Base-by-base conservation (phyloP, 2,113 vertebrate species). In the Scartelaos histophorus region DNA sequence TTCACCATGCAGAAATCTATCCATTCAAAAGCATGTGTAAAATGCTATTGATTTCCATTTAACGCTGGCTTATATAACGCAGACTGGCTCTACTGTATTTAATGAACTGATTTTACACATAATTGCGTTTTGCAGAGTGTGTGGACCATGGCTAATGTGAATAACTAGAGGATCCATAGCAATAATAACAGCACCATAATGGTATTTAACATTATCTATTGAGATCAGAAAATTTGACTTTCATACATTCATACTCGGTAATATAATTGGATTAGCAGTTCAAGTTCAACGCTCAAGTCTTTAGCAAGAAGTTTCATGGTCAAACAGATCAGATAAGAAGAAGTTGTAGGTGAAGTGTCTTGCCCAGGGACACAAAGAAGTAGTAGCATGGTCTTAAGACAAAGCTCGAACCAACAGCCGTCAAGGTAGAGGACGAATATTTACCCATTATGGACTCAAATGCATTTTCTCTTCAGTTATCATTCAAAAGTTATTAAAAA, bases 41-140 rank as follows among this genome's bases (percentile, higher is more conserved):
- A 75, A 67, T 65, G 15, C 2, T 47, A 76, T 76, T 69, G 75
- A 76, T 81, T 79, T 66, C 17, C 12, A 71, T 67, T 73, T 51
- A 68, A 67, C 35, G 2, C 29, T 54, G 35, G 69, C 43, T 9
- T 70, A 22, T 67, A 53, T 54, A 57, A 57, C 53, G 67, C 1
- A 60, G 67, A 78, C 56, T 5, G 11, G 25, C 17, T 35, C 7
- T 22, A 35, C 45, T 35, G 69, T 25, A 57, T 61, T 1, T 80
- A 75, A 77, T 70, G 69, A 9, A 70, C 35, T 29, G 4, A 53
- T 72, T 78, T 78, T 64, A 66, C 66, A 58, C 60, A 69, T 75
- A 11, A n/a, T 15, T 13, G n/a, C 6, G 13, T 16, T 29, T 38
- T 64, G 17, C 34, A 5, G 29, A n/a, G 34, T n/a, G 34, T 43